These are phyloP conservation scores for Buceros bicornis DNA, from an alignment of 2,797 vertebrate species.

Conservation along the genomic window DNA sequence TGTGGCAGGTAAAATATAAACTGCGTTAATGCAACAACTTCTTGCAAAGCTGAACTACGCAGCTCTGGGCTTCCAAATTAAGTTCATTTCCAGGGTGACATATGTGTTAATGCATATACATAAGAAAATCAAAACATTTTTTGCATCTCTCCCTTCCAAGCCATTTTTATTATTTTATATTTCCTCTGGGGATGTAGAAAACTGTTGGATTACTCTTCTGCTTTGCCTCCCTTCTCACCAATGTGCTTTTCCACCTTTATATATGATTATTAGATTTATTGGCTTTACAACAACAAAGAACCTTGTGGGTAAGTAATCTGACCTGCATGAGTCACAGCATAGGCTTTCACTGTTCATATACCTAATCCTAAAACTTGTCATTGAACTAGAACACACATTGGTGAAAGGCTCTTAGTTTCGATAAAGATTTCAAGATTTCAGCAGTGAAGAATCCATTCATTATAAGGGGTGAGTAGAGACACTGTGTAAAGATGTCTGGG, in stretches of 20 bases:
- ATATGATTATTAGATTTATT: conserved; percentile 23
- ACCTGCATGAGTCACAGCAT: background rate
- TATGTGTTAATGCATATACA: background rate
- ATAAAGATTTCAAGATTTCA: conserved; percentile 65
- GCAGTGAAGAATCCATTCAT: conserved; percentile 37
- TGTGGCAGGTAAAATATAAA: background rate
- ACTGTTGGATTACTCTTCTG: background rate
- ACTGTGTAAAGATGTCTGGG: conserved; percentile 30
- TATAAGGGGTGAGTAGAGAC: conserved; percentile 24
- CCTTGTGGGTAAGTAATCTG: conserved; percentile 11
- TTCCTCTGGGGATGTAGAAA: background rate
- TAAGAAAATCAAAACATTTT: background rate
- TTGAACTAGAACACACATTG: conserved; percentile 8
- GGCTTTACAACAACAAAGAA: background rate
- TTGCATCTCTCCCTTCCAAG: background rate
- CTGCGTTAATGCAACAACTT: background rate
- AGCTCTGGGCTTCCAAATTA: background rate
- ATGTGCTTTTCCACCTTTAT: background rate
- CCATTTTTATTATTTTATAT: background rate
- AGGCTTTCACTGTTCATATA: background rate
- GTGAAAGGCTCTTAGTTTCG: conserved; percentile 35
- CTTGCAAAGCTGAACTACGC: background rate
- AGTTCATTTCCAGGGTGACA: background rate
- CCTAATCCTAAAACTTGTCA: conserved; percentile 17
- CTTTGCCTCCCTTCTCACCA: background rate